Conservation (phyloP, 2,888 invertebrate species). For the Tenthredo mesomela region DNA sequence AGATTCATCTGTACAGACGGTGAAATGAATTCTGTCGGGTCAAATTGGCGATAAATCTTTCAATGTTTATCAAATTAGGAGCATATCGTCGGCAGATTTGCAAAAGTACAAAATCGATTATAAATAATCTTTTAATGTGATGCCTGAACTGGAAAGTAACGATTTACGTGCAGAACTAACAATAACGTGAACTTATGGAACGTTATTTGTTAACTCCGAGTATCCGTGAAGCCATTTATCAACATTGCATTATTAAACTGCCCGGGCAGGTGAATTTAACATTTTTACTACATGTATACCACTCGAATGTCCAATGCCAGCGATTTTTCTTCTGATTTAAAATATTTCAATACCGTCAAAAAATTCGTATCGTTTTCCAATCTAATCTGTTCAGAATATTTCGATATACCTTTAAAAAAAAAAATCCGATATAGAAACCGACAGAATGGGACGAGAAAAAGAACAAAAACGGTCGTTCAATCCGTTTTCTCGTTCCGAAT, state of each 20-base stretch:
- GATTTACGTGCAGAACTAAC: background rate
- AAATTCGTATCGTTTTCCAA: background rate
- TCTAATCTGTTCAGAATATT: background rate
- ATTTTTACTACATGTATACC: background rate
- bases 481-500: conserved; percentile 10
- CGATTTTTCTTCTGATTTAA: background rate
- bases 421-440: background rate
- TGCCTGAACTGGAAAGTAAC: background rate
- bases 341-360: background rate
- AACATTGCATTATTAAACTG: background rate
- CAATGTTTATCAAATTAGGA: background rate
- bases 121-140: background rate
- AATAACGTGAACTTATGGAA: background rate
- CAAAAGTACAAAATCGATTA: background rate
- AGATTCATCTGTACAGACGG: background rate
- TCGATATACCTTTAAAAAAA: background rate
- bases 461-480: conserved; percentile 4
- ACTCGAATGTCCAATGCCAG: background rate
- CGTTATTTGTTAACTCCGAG: background rate
- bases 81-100: background rate
- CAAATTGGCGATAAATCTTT: background rate
- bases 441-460: background rate
- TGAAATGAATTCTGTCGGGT: background rate
- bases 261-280: background rate
- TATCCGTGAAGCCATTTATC: background rate